These are phyloP conservation scores for Lampris megalopsis DNA, from an alignment of 2,113 vertebrate genomes.

Conservation along the genomic window DNA sequence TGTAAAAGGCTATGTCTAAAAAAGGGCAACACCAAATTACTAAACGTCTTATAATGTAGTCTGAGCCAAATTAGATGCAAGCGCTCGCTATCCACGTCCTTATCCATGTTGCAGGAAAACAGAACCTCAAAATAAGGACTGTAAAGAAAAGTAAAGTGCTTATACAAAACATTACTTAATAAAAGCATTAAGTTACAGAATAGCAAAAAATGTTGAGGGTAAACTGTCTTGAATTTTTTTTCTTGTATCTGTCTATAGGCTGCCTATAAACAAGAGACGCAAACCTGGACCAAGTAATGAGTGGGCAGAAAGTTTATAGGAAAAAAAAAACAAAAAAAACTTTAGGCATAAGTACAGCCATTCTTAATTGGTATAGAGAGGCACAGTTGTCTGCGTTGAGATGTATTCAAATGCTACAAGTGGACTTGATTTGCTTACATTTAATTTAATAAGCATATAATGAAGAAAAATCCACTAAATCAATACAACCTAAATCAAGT, in stretches of 20 bases:
- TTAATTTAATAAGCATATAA: background rate
- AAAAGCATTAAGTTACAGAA: slow-evolving; percentile 54
- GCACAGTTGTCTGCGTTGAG: background rate
- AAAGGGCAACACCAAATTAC: slow-evolving; percentile 12
- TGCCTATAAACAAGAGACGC: slow-evolving; percentile 21
- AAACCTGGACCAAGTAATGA: slow-evolving; percentile 36
- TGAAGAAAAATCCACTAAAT: slow-evolving; percentile 7
- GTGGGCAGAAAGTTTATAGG: slow-evolving; percentile 19
- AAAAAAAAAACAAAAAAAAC: background rate
- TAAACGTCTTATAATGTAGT: background rate
- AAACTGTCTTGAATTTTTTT: slow-evolving; percentile 14
- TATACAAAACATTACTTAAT: slow-evolving; percentile 50
- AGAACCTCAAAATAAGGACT: slow-evolving; percentile 36
- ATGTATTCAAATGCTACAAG: background rate
- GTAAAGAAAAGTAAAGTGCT: slow-evolving; percentile 66
- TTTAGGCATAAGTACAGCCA: background rate
- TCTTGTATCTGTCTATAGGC: slow-evolving; percentile 23
- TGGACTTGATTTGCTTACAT: background rate
- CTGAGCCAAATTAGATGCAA: no score
- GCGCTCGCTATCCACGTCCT: slow-evolving; percentile 19
- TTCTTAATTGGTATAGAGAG: slow-evolving; percentile 2
- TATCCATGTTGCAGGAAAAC: slow-evolving; percentile 8
- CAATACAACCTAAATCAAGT: background rate
- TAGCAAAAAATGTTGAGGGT: slow-evolving; percentile 36
- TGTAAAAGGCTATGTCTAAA: slow-evolving; percentile 23